phyloP scores from a whole-genome alignment of 2,797 vertebrate species.

The Dermochelys coriacea region DNA sequence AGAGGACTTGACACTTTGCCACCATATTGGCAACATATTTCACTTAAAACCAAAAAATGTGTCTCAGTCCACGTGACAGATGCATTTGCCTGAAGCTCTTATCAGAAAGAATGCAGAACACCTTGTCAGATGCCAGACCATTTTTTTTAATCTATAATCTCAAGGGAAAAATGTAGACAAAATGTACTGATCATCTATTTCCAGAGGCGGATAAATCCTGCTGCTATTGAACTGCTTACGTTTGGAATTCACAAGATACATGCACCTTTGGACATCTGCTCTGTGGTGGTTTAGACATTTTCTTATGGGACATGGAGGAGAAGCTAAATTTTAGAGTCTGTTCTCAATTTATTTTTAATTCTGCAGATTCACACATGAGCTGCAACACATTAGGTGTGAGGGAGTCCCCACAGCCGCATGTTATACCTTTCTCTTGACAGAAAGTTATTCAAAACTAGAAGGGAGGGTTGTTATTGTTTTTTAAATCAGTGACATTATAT shows the following conservation, averaged over 20 bases:
- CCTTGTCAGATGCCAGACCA: slow-evolving; percentile 45
- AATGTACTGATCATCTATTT: background rate
- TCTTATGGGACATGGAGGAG: slow-evolving; percentile 14
- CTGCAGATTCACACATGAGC: background rate
- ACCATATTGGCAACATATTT: slow-evolving; percentile 7
- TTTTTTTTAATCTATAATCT: background rate
- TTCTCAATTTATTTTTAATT: slow-evolving; percentile 21
- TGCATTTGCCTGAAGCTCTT: slow-evolving; percentile 50
- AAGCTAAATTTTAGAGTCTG: slow-evolving; percentile 5
- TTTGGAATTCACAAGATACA: slow-evolving; percentile 23
- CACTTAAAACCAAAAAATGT: background rate
- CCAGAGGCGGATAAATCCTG: slow-evolving; percentile 29
- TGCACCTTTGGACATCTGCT: background rate
- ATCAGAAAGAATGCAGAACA: slow-evolving; percentile 52
- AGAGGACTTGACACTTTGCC: slow-evolving; percentile 27
- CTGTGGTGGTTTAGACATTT: background rate
- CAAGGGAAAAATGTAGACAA: background rate
- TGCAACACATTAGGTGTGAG: background rate
- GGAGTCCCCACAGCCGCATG: background rate
- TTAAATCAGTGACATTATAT: background rate
- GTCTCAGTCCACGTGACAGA: slow-evolving; percentile 38
- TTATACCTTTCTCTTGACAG: background rate
- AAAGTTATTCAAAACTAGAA: background rate
- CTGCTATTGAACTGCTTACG: slow-evolving; percentile 14
- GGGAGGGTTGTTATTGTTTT: background rate